Conservation (phyloP, 2,113 vertebrate species). For the Apistogramma diplotaenia region DNA sequence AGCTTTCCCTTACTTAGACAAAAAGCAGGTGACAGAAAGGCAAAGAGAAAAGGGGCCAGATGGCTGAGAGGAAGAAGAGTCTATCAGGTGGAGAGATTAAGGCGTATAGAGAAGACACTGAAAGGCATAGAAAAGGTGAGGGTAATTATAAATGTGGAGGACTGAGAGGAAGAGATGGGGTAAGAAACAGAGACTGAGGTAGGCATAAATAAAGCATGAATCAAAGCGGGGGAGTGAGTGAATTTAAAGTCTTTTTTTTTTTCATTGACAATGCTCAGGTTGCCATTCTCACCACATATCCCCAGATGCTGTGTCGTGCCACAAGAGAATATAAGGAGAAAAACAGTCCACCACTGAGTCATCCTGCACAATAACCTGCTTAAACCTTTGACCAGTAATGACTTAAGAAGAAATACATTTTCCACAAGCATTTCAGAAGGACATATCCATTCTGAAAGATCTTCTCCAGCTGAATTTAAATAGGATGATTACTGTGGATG, state of each 20-base stretch:
- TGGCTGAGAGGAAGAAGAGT: constrained; percentile 13
- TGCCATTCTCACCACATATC: constrained; percentile 11
- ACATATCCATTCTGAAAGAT: not conserved
- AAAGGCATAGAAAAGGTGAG: constrained; percentile 37
- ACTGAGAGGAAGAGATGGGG: constrained; percentile 6
- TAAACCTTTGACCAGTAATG: not conserved
- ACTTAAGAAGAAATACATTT: constrained; percentile 1
- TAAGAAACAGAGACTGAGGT: constrained; percentile 18
- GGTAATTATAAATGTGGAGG: constrained; percentile 38
- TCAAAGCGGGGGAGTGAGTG: not conserved
- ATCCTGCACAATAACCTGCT: constrained; percentile 1
- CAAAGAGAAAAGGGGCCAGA: constrained; percentile 4
- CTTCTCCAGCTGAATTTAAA: constrained; percentile 42
- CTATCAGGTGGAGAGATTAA: constrained; percentile 18
- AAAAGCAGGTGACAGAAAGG: constrained; percentile 46
- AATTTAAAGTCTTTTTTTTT: constrained; percentile 19
- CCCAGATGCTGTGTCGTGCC: constrained; percentile 10
- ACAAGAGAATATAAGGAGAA: not conserved
- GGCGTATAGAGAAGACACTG: not conserved
- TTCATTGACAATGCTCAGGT: constrained; percentile 2
- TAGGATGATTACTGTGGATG: constrained; percentile 32
- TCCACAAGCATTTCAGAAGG: not conserved
- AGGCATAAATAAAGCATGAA: constrained; percentile 61
- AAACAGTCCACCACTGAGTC: constrained; percentile 21
- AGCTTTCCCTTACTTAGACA: constrained; percentile 52